Evolutionary conservation across 2,888 invertebrate species (phyloP).

Genomic region (Tridacna gigas): DNA sequence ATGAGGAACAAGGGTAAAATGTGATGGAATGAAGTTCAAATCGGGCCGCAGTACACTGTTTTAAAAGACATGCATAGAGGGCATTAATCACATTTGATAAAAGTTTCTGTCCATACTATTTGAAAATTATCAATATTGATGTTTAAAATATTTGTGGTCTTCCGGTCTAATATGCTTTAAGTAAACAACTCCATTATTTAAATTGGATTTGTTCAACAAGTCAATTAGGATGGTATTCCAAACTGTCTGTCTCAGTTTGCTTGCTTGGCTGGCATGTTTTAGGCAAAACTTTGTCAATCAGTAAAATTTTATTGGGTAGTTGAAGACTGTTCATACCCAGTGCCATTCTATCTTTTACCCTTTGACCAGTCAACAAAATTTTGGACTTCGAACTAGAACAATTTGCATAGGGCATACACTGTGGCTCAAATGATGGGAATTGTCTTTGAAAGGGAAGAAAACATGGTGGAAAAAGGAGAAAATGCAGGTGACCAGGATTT

Average conservation of each 20-base stretch:
- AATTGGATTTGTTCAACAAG: conserved; percentile 8
- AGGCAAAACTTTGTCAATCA: no score
- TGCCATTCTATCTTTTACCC: no score
- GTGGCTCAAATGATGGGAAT: no score
- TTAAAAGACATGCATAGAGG: conserved; percentile 12
- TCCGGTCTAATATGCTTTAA: not conserved
- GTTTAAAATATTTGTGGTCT: conserved; percentile 19
- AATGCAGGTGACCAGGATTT: no score
- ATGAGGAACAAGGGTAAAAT: no score
- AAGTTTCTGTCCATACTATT: not conserved
- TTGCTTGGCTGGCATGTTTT: not conserved
- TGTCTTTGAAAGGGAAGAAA: no score
- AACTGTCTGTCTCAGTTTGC: not conserved
- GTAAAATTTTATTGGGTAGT: no score
- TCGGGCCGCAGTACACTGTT: not conserved
- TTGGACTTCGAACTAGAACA: no score
- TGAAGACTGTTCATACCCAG: no score
- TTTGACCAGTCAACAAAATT: no score
- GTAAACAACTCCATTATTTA: conserved; percentile 9
- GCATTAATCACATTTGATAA: conserved; percentile 19
- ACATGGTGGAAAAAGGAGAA: no score
- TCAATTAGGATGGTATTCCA: conserved; percentile 4
- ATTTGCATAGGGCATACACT: no score
- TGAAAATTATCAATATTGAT: conserved; percentile 18
- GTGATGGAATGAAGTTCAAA: not conserved